Conservation (phyloP, 2,797 vertebrate genomes). For the Champsocephalus gunnari region DNA sequence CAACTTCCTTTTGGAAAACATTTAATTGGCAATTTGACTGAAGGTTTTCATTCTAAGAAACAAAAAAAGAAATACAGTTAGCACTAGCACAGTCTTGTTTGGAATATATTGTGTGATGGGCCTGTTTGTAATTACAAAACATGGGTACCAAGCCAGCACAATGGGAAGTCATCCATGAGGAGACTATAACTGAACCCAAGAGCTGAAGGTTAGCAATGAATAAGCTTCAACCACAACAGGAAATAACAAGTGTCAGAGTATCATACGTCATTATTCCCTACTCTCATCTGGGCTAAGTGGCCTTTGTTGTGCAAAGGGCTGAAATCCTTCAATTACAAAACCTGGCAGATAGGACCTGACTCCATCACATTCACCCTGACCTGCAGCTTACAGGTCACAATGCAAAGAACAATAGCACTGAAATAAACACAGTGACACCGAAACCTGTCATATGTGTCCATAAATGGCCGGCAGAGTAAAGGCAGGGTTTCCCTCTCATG, state of each 20-base stretch:
- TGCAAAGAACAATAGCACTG: slow-evolving; percentile 39
- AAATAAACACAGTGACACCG: slow-evolving; percentile 59
- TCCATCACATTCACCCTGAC: slow-evolving; percentile 48
- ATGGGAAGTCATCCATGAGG: background rate
- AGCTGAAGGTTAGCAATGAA: slow-evolving; percentile 29
- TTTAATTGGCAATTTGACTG: background rate
- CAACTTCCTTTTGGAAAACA: slow-evolving; percentile 7
- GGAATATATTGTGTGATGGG: background rate
- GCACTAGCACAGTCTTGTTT: background rate
- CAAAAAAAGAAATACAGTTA: background rate
- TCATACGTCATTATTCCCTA: slow-evolving; percentile 14
- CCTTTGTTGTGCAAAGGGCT: slow-evolving; percentile 55
- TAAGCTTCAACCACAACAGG: slow-evolving; percentile 43
- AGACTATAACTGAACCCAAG: slow-evolving; percentile 16
- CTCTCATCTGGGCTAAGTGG: slow-evolving; percentile 38
- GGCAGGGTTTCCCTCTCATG: slow-evolving; percentile 66
- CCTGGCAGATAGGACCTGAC: slow-evolving; percentile 21
- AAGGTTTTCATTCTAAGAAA: slow-evolving; percentile 11
- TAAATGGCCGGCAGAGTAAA: slow-evolving; percentile 66
- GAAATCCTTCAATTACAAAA: slow-evolving; percentile 32
- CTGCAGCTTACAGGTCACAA: slow-evolving; percentile 39
- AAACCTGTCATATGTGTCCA: slow-evolving; percentile 56
- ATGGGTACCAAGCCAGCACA: background rate
- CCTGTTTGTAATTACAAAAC: slow-evolving; percentile 13
- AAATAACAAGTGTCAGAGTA: slow-evolving; percentile 59